phyloP scores from a whole-genome alignment of 2,113 vertebrate genomes.

The Nicator chloris region DNA sequence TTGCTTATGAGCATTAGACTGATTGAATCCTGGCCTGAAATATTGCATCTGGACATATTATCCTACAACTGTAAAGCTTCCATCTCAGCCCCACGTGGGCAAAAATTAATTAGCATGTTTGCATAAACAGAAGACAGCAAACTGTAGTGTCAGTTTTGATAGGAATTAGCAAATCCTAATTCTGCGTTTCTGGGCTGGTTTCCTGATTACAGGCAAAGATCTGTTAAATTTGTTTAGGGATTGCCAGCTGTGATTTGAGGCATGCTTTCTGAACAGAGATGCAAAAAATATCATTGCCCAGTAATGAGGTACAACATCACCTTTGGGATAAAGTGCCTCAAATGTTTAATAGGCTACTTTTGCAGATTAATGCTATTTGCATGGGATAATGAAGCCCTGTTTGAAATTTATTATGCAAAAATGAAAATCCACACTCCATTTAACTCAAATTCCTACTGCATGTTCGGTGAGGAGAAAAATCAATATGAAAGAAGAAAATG shows the following conservation, averaged over 20 bases:
- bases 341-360: not conserved
- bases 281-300: not conserved
- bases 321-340: not conserved
- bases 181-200: not conserved
- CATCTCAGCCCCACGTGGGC: not conserved
- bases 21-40: not conserved
- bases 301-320: not conserved
- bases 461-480: not conserved
- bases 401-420: not conserved
- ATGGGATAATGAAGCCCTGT: not conserved
- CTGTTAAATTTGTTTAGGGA: not conserved
- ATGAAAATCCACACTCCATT: not conserved
- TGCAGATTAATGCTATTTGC: not conserved
- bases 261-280: not conserved
- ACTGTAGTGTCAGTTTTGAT: not conserved
- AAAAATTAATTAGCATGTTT: not conserved
- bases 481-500: rapidly evolving
- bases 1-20: not conserved
- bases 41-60: not conserved
- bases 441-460: not conserved
- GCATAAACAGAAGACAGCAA: not conserved
- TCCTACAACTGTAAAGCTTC: not conserved
- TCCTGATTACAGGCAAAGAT: not conserved
- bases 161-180: not conserved
- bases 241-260: not conserved